These are phyloP conservation scores for Meteorus colon DNA, from an alignment of 2,888 invertebrate species.

Conservation along the genomic window DNA sequence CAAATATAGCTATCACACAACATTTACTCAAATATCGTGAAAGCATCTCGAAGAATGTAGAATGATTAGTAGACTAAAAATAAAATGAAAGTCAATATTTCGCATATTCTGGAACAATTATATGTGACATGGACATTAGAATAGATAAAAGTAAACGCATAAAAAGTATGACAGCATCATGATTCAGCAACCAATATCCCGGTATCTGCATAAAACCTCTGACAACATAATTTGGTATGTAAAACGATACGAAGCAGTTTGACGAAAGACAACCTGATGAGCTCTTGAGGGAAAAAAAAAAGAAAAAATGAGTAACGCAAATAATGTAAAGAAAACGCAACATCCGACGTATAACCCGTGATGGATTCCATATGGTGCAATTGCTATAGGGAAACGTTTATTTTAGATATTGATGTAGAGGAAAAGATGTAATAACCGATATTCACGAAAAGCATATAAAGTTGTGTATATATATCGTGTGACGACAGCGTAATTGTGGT, in stretches of 20 bases:
- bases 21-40: not conserved
- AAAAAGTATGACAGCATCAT: conserved; percentile 5
- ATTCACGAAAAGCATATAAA: not conserved
- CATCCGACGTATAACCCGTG: conserved; percentile 7
- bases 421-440: conserved; percentile 36
- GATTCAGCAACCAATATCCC: conserved; percentile 30
- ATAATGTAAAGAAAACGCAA: not conserved
- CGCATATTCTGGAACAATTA: not conserved
- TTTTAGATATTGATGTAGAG: not conserved
- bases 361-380: conserved; percentile 58
- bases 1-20: conserved; percentile 43
- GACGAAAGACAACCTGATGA: conserved; percentile 66
- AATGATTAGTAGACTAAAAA: too few relatives aligned
- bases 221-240: conserved; percentile 65
- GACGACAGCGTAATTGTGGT: conserved; percentile 41
- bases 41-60: not conserved
- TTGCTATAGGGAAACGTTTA: conserved; percentile 62
- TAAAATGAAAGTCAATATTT: not conserved
- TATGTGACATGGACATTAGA: not conserved
- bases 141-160: not conserved
- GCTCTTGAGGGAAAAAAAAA: conserved; percentile 57
- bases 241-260: conserved; percentile 60
- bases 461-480: conserved; percentile 31
- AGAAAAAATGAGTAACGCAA: conserved; percentile 32
- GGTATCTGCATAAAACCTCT: conserved; percentile 51